Conservation (phyloP, 2,797 vertebrate species). For the Varecia variegata region DNA sequence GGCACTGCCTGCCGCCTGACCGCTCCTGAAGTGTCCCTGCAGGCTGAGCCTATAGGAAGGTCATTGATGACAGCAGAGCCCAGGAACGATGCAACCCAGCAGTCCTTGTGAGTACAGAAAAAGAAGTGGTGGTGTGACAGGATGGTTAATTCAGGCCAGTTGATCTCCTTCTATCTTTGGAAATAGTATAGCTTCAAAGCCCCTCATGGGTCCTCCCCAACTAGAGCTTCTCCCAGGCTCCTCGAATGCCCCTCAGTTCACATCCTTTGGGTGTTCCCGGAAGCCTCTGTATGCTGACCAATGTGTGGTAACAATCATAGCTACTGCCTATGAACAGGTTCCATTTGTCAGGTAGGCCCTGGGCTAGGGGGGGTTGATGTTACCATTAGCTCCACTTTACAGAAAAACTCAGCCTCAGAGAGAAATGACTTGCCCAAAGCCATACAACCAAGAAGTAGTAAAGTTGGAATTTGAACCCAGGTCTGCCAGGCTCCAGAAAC, state of each 20-base stretch:
- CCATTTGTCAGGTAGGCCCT: not conserved
- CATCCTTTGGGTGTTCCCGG: not conserved
- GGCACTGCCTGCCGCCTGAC: not conserved
- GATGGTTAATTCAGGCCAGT: not conserved
- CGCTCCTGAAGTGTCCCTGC: not conserved
- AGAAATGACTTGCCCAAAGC: not conserved
- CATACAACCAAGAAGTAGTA: not conserved
- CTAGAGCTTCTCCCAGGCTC: not conserved
- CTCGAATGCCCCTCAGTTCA: not conserved
- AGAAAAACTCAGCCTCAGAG: constrained; percentile 1
- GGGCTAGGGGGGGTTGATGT: not conserved
- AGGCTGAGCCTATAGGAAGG: not conserved
- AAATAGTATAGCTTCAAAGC: not conserved
- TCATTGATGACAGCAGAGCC: not conserved
- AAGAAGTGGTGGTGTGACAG: not conserved
- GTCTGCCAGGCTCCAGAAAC: not conserved
- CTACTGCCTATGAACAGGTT: no score
- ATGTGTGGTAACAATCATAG: not conserved
- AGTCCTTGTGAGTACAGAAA: not conserved
- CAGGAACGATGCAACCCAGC: not conserved
- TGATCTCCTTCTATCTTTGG: not conserved
- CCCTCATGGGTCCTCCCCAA: not conserved
- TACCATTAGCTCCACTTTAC: not conserved
- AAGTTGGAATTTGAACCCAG: not conserved
- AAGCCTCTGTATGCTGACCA: not conserved